Conservation (phyloP, 1,140 invertebrate species). For the Phenacoccus solenopsis region DNA sequence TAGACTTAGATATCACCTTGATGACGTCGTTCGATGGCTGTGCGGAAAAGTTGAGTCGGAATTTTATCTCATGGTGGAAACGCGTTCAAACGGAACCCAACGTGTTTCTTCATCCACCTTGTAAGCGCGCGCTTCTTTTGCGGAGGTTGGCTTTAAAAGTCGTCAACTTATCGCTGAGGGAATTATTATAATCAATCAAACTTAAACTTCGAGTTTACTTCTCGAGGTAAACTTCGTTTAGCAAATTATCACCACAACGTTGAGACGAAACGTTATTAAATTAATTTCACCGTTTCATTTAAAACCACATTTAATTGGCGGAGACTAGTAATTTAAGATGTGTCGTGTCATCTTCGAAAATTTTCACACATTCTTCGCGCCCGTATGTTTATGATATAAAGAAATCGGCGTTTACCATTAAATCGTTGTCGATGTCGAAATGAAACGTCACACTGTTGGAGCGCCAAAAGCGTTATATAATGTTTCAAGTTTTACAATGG, state of each 20-base stretch:
- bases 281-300: neutral
- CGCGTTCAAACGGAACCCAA: neutral
- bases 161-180: too few relatives aligned
- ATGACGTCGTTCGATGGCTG: neutral
- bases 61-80: neutral
- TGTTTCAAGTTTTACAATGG: neutral
- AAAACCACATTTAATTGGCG: neutral
- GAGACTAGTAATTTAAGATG: neutral
- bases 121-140: too few relatives aligned
- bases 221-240: neutral
- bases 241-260: neutral
- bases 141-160: too few relatives aligned
- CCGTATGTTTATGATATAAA: too few relatives aligned
- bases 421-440: too few relatives aligned
- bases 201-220: neutral
- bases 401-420: too few relatives aligned
- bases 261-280: neutral
- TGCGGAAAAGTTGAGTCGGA: neutral
- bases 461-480: too few relatives aligned
- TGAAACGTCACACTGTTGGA: too few relatives aligned
- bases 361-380: too few relatives aligned
- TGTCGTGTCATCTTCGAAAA: too few relatives aligned
- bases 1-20: too few relatives aligned
- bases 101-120: too few relatives aligned
- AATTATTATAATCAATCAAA: constrained; percentile 4